Base-by-base conservation (phyloP, 2,888 invertebrate genomes). In the Acanthopleura granulata region DNA sequence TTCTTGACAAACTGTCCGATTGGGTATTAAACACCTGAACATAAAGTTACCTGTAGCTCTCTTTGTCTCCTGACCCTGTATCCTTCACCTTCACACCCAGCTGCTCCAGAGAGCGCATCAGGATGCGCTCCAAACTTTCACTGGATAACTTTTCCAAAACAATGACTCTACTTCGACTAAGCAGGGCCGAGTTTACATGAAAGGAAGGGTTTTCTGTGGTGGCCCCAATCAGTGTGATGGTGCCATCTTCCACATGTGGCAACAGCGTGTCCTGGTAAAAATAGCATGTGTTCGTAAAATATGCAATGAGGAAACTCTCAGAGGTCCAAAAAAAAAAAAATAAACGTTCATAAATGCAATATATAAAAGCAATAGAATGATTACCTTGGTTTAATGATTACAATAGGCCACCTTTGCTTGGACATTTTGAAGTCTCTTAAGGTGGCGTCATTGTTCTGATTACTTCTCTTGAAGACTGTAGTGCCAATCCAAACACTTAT, bases 171-270 rank as follows among this genome's bases (percentile, higher is more conserved):
- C 95, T 95, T 30, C 96, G 92, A 88, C 95, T 95, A 15, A 96
- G 91, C 50, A 96, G 90, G 0, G 96, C 95, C 81, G 93, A 94
- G 90, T 96, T 96, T 72, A 96, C 92, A 84, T 94, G 94, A 88
- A 95, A 96, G 0, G 95, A 95, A n/a, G 96, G 96, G 90, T 96
- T 96, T 89, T 96, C 96, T 61, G 96, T 96, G 0, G 96, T 96
- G 0, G 96, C 96, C 49, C 96, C 96, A 76, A 96, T 93, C 76
- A 96, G 90, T 66, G 93, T 94, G 57, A 96, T 93, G 40, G 94
- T 94, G 0, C 96, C 96, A 89, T 93, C 94, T 89, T 96, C 96
- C 22, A 96, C 94, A 89, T 95, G 94, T 3, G 95, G 94, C 76
- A 96, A 89, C 90, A 96, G 95, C 72, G 94, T 93, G 88, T 96